Evolutionary conservation across 2,888 invertebrate species (phyloP), one percentile per base, ranked within the genome.

Genomic region (Drosophila nigricruria): DNA sequence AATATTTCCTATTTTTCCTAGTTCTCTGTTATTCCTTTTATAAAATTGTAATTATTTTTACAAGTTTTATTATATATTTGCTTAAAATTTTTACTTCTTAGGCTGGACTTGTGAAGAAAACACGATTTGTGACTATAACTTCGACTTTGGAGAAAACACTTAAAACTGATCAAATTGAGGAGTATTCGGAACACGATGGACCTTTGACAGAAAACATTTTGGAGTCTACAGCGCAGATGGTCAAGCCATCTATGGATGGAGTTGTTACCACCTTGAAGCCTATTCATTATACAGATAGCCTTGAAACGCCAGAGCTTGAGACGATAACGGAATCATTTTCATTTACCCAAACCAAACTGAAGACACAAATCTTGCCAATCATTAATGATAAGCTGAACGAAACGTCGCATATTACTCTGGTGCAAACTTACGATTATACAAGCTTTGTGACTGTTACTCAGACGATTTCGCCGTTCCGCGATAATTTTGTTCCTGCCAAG

Each of bases 261-360:
- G 96, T 96, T 83, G 95, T 97, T 62, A 97, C 96, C 12, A 97
- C 97, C 1, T 93, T 98, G 40, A 97, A 97, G 12, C 95, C 97
- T 0, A 95, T 98, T 72, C 95, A 95, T 68, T 93, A 97, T 43
- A 95, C 96, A 9, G 95, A 95, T 12, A 96, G 96, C 83, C 95
- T 95, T 91, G 96, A 96, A 92, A 97, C 97, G 0, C 97, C 97
- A 16, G 97, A 97, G 0, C 93, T 98, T 57, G 97, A 97, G 93
- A 97, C 97, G 0, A 94, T 97, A 47, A 97, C 97, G 0, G 97
- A 98, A 93, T 97, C 97, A 4, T 98, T 97, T 93, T 97, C 97
- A 82, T 97, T 98, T 6, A 97, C 97, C 0, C 97, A 98, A 92
- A 94, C 96, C 12, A 95, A 97, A 94, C 93, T 97, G 20, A 97